phyloP scores from a whole-genome alignment of 2,888 invertebrate species.

The Microctonus hyperodae region DNA sequence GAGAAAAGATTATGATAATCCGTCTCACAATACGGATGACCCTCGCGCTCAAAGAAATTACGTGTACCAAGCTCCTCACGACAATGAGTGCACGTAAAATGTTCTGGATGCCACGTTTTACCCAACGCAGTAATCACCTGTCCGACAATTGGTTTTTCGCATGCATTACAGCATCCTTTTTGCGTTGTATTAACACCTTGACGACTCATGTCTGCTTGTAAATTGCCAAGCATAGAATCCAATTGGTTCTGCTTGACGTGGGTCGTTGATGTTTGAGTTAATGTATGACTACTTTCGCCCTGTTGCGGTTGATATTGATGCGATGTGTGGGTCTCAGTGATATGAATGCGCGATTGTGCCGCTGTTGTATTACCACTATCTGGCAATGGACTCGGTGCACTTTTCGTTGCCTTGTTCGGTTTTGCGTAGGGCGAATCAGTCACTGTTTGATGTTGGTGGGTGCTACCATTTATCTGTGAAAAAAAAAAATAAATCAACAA shows the following conservation, averaged over 20 bases:
- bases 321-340: slow-evolving; percentile 57
- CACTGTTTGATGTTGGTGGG: slow-evolving; percentile 72
- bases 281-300: slow-evolving; percentile 61
- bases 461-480: slow-evolving; percentile 70
- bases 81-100: slow-evolving; percentile 98
- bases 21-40: slow-evolving; percentile 96
- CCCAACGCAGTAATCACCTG: slow-evolving; percentile 95
- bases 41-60: slow-evolving; percentile 98
- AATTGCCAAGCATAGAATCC: slow-evolving; percentile 91
- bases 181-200: slow-evolving; percentile 99
- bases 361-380: slow-evolving; percentile 60
- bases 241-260: slow-evolving; percentile 73
- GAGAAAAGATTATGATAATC: slow-evolving; percentile 99
- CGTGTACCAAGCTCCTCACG: slow-evolving; percentile 95
- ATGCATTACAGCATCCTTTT: slow-evolving; percentile 98
- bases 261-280: slow-evolving; percentile 62
- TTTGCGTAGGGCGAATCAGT: slow-evolving; percentile 76
- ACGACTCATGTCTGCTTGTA: slow-evolving; percentile 97
- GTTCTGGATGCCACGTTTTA: slow-evolving; percentile 99
- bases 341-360: slow-evolving; percentile 58
- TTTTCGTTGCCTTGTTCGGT: slow-evolving; percentile 68
- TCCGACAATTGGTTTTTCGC: slow-evolving; percentile 98
- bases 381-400: slow-evolving; percentile 62
- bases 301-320: slow-evolving; percentile 59
- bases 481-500: slow-evolving; percentile 12